Conservation (phyloP, 2,888 invertebrate genomes). For the Melanophora roralis region DNA sequence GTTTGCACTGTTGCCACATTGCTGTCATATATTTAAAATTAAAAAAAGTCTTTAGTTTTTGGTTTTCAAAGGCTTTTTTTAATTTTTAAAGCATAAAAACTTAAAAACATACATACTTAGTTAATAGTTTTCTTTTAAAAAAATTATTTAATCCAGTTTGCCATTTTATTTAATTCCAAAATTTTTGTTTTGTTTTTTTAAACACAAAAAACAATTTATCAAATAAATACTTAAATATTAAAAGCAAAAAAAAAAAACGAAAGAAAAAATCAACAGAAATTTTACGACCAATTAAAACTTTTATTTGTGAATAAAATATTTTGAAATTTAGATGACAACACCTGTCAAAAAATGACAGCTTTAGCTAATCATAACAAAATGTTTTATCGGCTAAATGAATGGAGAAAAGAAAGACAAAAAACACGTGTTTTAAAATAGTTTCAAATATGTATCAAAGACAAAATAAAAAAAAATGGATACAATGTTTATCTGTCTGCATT, state of each 20-base stretch:
- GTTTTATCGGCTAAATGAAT: slow-evolving; percentile 3
- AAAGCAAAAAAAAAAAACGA: neutral
- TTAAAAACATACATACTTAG: too few species aligned
- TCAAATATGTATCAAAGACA: neutral
- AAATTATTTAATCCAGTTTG: neutral
- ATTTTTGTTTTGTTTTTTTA: neutral
- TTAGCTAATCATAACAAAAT: slow-evolving; percentile 71
- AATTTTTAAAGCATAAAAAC: too few species aligned
- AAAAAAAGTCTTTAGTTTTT: too few species aligned
- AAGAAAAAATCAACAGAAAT: slow-evolving; percentile 58
- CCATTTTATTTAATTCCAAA: too few species aligned
- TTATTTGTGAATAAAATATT: slow-evolving; percentile 66
- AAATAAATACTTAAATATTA: slow-evolving; percentile 54
- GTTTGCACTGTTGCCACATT: too few species aligned
- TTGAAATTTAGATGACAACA: slow-evolving; percentile 75
- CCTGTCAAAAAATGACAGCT: slow-evolving; percentile 74
- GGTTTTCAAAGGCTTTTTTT: too few species aligned
- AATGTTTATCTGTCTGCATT: neutral
- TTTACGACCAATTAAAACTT: slow-evolving; percentile 54
- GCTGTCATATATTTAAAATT: too few species aligned
- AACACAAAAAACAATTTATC: slow-evolving; percentile 55
- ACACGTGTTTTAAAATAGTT: slow-evolving; percentile 25
- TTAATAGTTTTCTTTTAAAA: too few species aligned
- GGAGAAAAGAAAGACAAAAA: slow-evolving; percentile 9
- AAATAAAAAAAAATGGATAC: neutral